Evolutionary conservation across 1,140 invertebrate species (phyloP), one percentile per base, ranked within the genome.

Genomic region (Drosophila seguyi): DNA sequence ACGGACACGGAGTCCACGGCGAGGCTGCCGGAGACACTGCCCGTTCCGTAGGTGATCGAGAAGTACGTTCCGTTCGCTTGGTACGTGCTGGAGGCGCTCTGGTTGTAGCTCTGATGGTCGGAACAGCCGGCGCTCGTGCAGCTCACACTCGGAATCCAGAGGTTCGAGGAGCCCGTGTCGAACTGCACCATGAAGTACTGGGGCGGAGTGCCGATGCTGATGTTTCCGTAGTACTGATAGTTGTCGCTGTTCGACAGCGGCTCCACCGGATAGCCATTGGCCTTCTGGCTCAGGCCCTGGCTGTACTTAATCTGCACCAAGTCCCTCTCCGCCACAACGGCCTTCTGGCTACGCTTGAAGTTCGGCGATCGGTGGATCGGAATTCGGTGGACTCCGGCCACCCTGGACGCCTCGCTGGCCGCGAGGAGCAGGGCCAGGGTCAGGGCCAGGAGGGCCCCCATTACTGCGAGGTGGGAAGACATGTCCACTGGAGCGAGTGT

Each of bases 81-180:
- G 93, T 99, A 99, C 0, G 96, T 96, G 0, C 93, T 94, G 0
- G 99, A 99, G 90, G 95, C 95, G 22, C 82, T 94, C 68, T 95
- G 95, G 93, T 99, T 95, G 93, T 99, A 99, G 94, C 98, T 98
- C 78, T 45, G 68, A 38, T 99, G 99, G 4, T 52, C 39, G 13
- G 36, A 1, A 93, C 99, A 99, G 66, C 98, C 99, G 14, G 96
- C 95, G 75, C 95, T 94, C 95, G 7, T 2, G 90, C 98, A 99
- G 83, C 97, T 96, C 93, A 98, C 98, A 0, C 98, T 99, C 20
- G 99, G 99, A 56, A 99, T 96, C 99, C 99, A 99, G 31, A 99
- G 94, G 93, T 99, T 99, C 16, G 98, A 98, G 7, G 98, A 99
- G 45, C 99, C 99, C 11, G 99, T 99, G 93, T 99, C 99, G 94